Conservation (phyloP, 2,797 vertebrate species). For the Micrastur ruficollis region DNA sequence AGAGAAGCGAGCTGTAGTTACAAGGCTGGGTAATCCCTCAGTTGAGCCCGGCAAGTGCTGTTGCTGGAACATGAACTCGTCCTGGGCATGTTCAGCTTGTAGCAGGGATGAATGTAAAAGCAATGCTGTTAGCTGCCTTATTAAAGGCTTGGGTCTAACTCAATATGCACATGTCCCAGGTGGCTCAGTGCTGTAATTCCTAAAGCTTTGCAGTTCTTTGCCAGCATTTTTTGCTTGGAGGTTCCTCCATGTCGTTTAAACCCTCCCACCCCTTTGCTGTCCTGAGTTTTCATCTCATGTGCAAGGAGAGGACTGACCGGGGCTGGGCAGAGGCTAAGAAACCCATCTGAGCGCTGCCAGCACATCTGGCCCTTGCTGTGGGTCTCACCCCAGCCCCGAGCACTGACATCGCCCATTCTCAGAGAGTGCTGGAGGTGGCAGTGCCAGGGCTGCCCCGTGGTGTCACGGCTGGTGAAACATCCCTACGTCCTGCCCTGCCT, state of each 20-base stretch:
- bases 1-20: neutral
- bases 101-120: constrained; percentile 17
- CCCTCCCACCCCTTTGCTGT: too few species aligned
- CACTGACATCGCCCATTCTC: rapidly evolving
- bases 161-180: neutral
- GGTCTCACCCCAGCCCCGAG: neutral
- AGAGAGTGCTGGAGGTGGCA: neutral
- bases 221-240: neutral
- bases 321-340: neutral
- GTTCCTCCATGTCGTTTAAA: neutral
- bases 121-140: constrained; percentile 48
- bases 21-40: neutral
- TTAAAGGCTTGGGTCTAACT: constrained; percentile 22
- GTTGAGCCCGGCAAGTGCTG: neutral
- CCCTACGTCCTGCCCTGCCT: neutral
- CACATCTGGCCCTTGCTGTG: rapidly evolving
- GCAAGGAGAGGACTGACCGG: neutral
- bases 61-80: neutral
- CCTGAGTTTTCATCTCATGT: rapidly evolving
- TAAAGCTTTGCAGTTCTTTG: neutral
- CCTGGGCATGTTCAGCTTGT: neutral
- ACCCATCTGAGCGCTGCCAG: neutral
- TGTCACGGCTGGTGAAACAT: neutral
- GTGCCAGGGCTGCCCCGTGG: neutral
- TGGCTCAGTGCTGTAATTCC: constrained; percentile 2